Base-by-base conservation (phyloP, 2,888 invertebrate species). In the Taphrorychus bicolor region DNA sequence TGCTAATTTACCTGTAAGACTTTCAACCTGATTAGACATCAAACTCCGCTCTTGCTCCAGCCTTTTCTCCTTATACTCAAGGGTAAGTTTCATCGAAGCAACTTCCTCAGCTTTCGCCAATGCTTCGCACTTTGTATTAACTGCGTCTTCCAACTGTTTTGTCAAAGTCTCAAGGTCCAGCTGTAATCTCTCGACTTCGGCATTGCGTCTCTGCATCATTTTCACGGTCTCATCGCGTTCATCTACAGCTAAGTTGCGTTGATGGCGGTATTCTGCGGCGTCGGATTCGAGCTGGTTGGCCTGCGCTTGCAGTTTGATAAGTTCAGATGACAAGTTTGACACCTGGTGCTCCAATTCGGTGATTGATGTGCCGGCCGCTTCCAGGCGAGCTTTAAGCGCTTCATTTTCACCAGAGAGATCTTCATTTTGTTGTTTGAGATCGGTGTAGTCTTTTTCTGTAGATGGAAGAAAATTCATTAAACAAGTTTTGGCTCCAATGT, bases 81-180 rank as follows among this genome's bases (percentile, higher is more conserved):
- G 81, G 9, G 90, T 87, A 63, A 93, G 84, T 82, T 94, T 92
- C 79, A 90, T 90, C 71, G 92, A 91, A 74, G 91, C 88, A 41
- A 94, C 61, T 42, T 71, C 71, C 21, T 71, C 69, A 53, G 66
- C 66, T 18, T 71, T 59, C 21, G 71, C 71, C 52, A 71, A 81
- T 0, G 93, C 93, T 82, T 94, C 92, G 83, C 93, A 94, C 84
- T 95, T 95, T 1, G 91, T 87, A 74, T 89, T 87, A 69, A 93
- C 89, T 18, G 94, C 91, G 56, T 86, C 81, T 73, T 90, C 88
- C 32, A 96, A 81, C 81, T 94, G 93, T 73, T 88, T 86, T n/a
- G 90, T 88, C 59, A 94, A 82, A 1, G 87, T 83, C 51, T 85
- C 84, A 70, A 93, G 82, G 79, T 91, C 94, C 2, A 87, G 84